These are phyloP conservation scores for Capreolus pygargus DNA, from an alignment of 2,113 vertebrate genomes.

Conservation along the genomic window DNA sequence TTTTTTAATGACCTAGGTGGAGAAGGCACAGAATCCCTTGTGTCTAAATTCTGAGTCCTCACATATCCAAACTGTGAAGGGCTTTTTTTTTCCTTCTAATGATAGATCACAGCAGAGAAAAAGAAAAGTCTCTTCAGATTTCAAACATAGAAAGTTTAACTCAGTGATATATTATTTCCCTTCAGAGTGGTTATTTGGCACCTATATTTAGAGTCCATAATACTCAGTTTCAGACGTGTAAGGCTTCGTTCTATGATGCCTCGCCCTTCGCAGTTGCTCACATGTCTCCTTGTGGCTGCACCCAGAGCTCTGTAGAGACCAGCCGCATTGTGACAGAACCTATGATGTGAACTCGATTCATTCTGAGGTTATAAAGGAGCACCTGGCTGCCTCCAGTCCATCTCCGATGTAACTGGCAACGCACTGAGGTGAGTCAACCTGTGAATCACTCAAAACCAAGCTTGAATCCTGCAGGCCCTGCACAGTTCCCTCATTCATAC, in stretches of 20 bases:
- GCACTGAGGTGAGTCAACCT: constrained; percentile 37
- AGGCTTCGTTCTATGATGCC: neutral
- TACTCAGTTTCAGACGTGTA: neutral
- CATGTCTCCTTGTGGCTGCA: neutral
- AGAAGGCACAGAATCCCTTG: neutral
- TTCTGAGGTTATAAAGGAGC: neutral
- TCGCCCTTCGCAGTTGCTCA: neutral
- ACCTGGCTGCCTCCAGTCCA: neutral
- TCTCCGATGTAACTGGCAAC: neutral
- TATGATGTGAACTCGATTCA: neutral
- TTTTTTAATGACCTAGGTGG: neutral
- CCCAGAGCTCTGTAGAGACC: neutral
- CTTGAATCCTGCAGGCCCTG: neutral
- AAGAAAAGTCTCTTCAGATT: neutral
- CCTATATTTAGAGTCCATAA: neutral
- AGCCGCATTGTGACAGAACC: neutral
- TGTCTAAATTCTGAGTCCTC: neutral
- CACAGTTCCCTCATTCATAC: neutral
- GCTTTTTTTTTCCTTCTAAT: neutral
- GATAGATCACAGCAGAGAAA: neutral
- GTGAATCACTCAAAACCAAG: constrained; percentile 47
- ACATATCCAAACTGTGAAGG: neutral
- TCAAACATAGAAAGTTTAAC: neutral
- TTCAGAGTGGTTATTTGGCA: neutral
- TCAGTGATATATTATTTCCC: neutral